Conservation (phyloP, 2,888 invertebrate species). For the Nemotelus nigrinus region DNA sequence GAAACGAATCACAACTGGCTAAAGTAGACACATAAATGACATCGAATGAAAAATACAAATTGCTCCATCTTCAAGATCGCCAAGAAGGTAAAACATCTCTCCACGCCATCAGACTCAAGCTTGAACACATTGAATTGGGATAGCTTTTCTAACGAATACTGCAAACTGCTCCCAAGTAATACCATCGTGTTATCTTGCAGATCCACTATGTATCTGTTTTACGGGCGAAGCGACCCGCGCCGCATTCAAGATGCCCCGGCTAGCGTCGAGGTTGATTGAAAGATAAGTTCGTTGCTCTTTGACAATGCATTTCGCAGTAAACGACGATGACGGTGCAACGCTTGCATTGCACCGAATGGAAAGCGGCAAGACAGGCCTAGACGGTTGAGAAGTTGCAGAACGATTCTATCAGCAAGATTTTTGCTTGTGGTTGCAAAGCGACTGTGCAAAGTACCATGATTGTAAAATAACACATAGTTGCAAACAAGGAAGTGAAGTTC, state of each 20-base stretch:
- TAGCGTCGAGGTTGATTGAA: slow-evolving; percentile 42
- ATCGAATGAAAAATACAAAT: slow-evolving; percentile 34
- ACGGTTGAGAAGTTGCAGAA: slow-evolving; percentile 29
- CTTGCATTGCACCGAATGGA: background rate
- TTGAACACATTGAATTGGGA: background rate
- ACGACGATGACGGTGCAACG: slow-evolving; percentile 1
- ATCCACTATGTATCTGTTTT: background rate
- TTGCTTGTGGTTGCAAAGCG: background rate
- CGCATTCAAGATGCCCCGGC: background rate
- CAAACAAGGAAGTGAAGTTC: no score
- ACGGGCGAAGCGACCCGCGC: no score
- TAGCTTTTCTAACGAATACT: slow-evolving; percentile 6
- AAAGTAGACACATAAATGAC: slow-evolving; percentile 25
- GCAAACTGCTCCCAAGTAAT: background rate
- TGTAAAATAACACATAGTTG: no score
- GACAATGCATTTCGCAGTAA: slow-evolving; percentile 37
- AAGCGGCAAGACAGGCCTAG: background rate
- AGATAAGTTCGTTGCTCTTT: slow-evolving; percentile 44
- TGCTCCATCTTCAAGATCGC: slow-evolving; percentile 17
- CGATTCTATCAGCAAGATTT: slow-evolving; percentile 25
- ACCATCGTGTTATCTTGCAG: background rate
- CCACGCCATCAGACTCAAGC: slow-evolving; percentile 2
- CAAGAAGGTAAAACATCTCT: background rate
- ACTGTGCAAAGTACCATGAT: no score
- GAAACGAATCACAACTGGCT: background rate